A percentile compares a stretch with the other conserved stretches of the same genome.
Conservation (phyloP, 2,888 invertebrate species). For the Sclerodermus sp. region DNA sequence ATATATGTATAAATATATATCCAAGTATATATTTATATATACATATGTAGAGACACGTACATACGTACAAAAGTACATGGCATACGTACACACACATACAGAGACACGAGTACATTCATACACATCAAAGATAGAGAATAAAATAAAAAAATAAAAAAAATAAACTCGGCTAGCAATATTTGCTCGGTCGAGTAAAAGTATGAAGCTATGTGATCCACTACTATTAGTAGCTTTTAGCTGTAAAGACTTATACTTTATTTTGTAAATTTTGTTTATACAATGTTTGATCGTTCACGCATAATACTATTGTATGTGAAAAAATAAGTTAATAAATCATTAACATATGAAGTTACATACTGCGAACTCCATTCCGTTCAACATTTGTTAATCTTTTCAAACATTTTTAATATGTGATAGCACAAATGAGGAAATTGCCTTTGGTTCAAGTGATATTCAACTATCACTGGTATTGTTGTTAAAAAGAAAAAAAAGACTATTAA, state of each 20-base stretch:
- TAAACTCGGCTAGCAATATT: conserved; percentile 35
- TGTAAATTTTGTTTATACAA: conserved; percentile 59
- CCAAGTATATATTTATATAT: conserved; percentile 29
- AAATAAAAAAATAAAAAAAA: conserved; percentile 24
- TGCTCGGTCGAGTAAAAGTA: conserved; percentile 43
- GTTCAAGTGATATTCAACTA: conserved; percentile 4
- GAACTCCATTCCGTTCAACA: not conserved
- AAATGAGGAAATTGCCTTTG: not conserved
- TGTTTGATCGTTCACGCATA: conserved; percentile 58
- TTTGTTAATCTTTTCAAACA: not conserved
- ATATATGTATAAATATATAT: conserved; percentile 25
- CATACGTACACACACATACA: too few relatives aligned
- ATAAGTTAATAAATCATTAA: conserved; percentile 59
- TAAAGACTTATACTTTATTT: conserved; percentile 59
- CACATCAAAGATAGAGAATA: conserved; percentile 20
- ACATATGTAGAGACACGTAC: conserved; percentile 32
- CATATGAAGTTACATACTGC: conserved; percentile 49
- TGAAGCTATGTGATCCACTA: conserved; percentile 58
- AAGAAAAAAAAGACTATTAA: not conserved
- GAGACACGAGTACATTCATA: too few relatives aligned
- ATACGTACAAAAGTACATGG: too few relatives aligned
- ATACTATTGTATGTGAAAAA: conserved; percentile 58
- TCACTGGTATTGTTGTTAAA: not conserved
- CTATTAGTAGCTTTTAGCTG: conserved; percentile 58
- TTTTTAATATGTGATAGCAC: too few relatives aligned